Evolutionary conservation across 2,797 vertebrate species (phyloP), one percentile per base, ranked within the genome.

Genomic region (Mormyrus proboscirostris): DNA sequence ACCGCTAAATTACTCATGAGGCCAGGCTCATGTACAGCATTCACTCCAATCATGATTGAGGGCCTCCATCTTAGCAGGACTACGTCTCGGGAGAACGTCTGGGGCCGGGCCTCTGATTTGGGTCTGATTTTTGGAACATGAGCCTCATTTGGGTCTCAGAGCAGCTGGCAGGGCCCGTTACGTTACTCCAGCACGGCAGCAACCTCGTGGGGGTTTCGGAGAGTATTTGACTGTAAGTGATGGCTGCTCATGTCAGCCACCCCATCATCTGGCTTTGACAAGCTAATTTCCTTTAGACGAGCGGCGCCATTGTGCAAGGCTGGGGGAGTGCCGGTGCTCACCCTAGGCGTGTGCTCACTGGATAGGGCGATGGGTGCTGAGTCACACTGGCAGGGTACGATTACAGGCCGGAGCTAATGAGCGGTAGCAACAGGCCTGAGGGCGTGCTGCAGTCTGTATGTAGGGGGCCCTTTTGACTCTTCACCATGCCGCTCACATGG

Each of bases 1-100:
- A 89, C 89, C 55, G 50, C 93, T 96, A 94, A 95, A 96, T 96
- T 93, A 95, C 92, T 93, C 91, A 95, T 95, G 94, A 95, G 91
- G 91, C 92, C 53, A 92, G 92, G 92, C 90, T 94, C 89, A 93
- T 90, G 92, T 91, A 47, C 76, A 47, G 41, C 29, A 33, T 22
- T 4, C 38, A 8, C 41, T 8, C 16, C 16, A 82, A 3, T 82
- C 76, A 38, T 16, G 69, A 73, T 73, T 2, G 12, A 69, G 65
- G 29, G 12, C 10, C 38, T 79, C 14, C 5, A 47, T 41, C 41
- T 44, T 82, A 44, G 38, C 3, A 44, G 16, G 76, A 82, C 3
- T 3, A n/a, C 7, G 2, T 8, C 73, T 79, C 19, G 16, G 16
- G 16, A 41, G 73, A 79, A n/a, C 7, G 2, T 47, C 10, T 29